Evolutionary conservation across 2,113 vertebrate genomes (phyloP).

Genomic region (Nycticorax nycticorax): DNA sequence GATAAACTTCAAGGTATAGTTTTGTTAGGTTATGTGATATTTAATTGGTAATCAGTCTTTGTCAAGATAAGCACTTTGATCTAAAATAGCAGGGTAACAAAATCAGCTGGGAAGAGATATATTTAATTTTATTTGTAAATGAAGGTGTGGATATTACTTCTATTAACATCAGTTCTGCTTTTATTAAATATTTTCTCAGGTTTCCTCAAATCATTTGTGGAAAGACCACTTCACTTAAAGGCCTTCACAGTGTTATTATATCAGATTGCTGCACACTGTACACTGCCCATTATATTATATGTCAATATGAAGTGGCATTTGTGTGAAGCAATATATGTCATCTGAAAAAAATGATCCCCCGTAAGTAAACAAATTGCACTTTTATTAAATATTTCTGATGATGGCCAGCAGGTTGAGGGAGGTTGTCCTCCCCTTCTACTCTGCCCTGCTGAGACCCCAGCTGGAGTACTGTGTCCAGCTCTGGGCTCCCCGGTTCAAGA

Average conservation of each 20-base stretch:
- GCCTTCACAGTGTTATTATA: not conserved
- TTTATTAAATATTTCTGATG: not conserved
- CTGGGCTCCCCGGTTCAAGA: no score
- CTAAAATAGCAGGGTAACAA: conserved; percentile 40
- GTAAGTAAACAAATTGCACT: not conserved
- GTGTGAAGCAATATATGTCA: not conserved
- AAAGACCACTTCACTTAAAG: not conserved
- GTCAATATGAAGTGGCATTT: not conserved
- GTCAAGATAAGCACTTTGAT: conserved; percentile 65
- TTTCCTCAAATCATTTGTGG: not conserved
- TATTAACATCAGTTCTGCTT: not conserved
- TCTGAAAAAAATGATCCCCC: not conserved
- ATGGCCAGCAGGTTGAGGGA: no score
- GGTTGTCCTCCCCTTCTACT: no score
- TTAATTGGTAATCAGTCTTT: conserved; percentile 70
- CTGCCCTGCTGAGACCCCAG: no score
- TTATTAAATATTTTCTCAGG: not conserved
- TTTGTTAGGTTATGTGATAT: conserved; percentile 33
- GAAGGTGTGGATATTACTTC: not conserved
- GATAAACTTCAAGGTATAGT: conserved; percentile 53
- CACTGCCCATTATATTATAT: not conserved
- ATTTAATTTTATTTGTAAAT: conserved; percentile 48
- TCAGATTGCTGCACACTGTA: not conserved
- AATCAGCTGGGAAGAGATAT: conserved; percentile 45
- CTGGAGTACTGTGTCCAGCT: no score